phyloP scores from a whole-genome alignment of 2,797 vertebrate genomes.

The Corythornis leucogaster region DNA sequence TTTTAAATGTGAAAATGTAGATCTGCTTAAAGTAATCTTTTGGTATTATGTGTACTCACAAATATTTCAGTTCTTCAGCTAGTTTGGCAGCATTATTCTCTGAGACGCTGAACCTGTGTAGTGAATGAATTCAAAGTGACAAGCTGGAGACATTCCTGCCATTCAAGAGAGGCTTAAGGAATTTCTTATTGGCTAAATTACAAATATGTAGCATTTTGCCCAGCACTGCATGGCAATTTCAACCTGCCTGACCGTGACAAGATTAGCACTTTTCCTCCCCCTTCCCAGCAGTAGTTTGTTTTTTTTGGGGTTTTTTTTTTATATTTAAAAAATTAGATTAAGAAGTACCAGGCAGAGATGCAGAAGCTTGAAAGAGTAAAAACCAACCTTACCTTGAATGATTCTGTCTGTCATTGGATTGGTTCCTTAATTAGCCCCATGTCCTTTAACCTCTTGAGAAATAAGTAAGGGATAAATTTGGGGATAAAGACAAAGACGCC shows the following conservation, averaged over 20 bases:
- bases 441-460: constrained; percentile 90
- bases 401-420: constrained; percentile 85
- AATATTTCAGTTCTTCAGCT: constrained; percentile 54
- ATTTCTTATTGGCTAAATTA: constrained; percentile 92
- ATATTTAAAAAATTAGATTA: constrained; percentile 79
- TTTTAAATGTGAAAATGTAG: constrained; percentile 56
- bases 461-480: constrained; percentile 87
- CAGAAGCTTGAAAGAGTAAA: constrained; percentile 80
- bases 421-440: constrained; percentile 89
- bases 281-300: constrained; percentile 66
- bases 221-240: constrained; percentile 82
- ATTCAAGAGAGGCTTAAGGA: constrained; percentile 90
- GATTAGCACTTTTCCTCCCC: constrained; percentile 81
- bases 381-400: constrained; percentile 86
- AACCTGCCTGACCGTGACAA: constrained; percentile 87
- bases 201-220: constrained; percentile 88
- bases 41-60: background rate
- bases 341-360: constrained; percentile 89
- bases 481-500: constrained; percentile 86
- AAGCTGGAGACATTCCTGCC: constrained; percentile 87
- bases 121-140: constrained; percentile 84
- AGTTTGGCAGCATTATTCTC: constrained; percentile 74
- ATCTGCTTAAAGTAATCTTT: constrained; percentile 63
- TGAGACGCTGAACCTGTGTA: constrained; percentile 64
- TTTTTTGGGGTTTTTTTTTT: background rate